Evolutionary conservation across 2,797 vertebrate genomes (phyloP).

Genomic region (Gymnoscopelus braueri): DNA sequence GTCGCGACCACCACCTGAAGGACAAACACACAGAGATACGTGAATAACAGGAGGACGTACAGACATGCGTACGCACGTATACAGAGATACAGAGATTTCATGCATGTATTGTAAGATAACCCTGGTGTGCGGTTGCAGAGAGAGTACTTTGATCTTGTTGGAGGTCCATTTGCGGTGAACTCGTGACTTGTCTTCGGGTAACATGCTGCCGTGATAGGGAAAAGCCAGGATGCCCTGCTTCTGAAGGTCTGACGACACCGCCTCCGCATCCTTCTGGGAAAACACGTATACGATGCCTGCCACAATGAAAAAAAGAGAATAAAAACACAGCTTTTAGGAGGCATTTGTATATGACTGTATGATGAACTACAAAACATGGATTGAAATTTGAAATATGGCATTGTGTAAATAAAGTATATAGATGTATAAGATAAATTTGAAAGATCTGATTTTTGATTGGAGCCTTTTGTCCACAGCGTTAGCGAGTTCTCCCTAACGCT

Average conservation of each 20-base stretch:
- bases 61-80: too few relatives aligned
- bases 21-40: background rate
- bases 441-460: background rate
- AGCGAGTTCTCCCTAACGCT: too few relatives aligned
- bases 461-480: too few relatives aligned
- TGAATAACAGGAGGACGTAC: conserved; percentile 4
- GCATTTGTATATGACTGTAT: background rate
- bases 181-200: conserved; percentile 83
- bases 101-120: too few relatives aligned
- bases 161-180: conserved; percentile 89
- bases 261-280: conserved; percentile 96
- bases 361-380: background rate
- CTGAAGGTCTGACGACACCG: conserved; percentile 86
- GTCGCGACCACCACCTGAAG: conserved; percentile 94
- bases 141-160: conserved; percentile 89
- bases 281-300: conserved; percentile 97
- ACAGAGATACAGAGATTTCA: too few relatives aligned
- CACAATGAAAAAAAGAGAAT: background rate
- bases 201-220: conserved; percentile 92
- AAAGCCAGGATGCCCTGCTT: conserved; percentile 85
- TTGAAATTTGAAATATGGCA: background rate
- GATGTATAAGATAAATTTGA: background rate
- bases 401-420: background rate
- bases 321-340: background rate
- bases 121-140: too few relatives aligned